Evolutionary conservation across 2,797 vertebrate genomes (phyloP).

Genomic region (Menidia menidia): DNA sequence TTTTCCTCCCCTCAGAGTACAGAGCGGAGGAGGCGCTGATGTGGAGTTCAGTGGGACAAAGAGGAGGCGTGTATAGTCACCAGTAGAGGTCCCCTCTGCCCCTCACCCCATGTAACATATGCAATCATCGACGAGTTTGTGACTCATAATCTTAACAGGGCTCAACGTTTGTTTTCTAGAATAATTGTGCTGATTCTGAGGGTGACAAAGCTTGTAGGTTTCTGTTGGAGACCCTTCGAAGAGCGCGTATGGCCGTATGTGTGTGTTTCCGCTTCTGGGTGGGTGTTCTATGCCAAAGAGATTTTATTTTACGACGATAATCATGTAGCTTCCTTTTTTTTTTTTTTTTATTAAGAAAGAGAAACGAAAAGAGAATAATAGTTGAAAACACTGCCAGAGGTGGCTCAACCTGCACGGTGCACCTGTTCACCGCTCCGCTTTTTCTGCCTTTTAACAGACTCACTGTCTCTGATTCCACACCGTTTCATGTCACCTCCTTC

Average conservation of each 20-base stretch:
- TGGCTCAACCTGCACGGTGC: constrained; percentile 60
- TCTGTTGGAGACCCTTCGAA: constrained; percentile 72
- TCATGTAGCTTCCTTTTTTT: constrained; percentile 68
- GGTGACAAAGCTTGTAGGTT: constrained; percentile 63
- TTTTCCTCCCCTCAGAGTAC: constrained; percentile 13
- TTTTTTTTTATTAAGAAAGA: constrained; percentile 39
- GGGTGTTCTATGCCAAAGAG: constrained; percentile 86
- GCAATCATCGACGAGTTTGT: constrained; percentile 77
- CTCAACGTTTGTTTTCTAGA: constrained; percentile 78
- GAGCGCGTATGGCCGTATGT: constrained; percentile 52
- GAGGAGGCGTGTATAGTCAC: constrained; percentile 43
- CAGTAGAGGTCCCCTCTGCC: constrained; percentile 50
- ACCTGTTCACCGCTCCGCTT: constrained; percentile 58
- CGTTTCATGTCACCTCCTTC: constrained; percentile 40
- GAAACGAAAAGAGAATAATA: constrained; percentile 42
- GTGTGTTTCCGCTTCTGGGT: constrained; percentile 76
- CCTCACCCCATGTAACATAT: constrained; percentile 80
- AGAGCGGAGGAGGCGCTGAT: constrained; percentile 14
- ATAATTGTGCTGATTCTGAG: constrained; percentile 70
- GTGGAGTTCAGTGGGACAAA: constrained; percentile 32
- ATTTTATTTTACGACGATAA: constrained; percentile 84
- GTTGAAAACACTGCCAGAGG: constrained; percentile 76
- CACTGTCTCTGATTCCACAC: constrained; percentile 47
- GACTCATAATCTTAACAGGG: constrained; percentile 80
- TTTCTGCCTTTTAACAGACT: constrained; percentile 65